phyloP scores from a whole-genome alignment of 1,140 invertebrate genomes.

The Euborellia annulipes region DNA sequence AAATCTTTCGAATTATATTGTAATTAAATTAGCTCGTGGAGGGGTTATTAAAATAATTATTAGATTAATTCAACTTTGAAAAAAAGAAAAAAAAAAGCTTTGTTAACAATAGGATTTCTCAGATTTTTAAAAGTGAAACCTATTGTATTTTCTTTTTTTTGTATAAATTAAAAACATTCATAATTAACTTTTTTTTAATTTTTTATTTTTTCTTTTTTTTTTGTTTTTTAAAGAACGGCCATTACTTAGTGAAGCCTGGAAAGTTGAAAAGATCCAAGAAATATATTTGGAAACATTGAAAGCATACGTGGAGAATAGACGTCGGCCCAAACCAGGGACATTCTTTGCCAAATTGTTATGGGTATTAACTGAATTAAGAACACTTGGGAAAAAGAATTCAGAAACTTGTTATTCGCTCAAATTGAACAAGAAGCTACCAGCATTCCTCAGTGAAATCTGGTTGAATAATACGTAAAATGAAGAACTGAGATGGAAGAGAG shows the following conservation, averaged over 20 bases:
- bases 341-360: constrained; percentile 83
- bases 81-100: too few species aligned
- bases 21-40: too few species aligned
- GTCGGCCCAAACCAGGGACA: constrained; percentile 52
- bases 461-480: too few species aligned
- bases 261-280: constrained; percentile 92
- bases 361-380: constrained; percentile 83
- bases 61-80: too few species aligned
- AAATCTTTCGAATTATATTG: too few species aligned
- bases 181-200: constrained; percentile 5
- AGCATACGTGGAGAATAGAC: constrained; percentile 77
- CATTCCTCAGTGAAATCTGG: constrained; percentile 92
- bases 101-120: too few species aligned
- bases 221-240: constrained; percentile 62
- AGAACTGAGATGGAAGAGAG: too few species aligned
- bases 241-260: constrained; percentile 66
- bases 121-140: too few species aligned
- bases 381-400: constrained; percentile 89
- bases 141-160: too few species aligned
- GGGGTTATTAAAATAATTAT: too few species aligned
- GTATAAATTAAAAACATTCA: too few species aligned
- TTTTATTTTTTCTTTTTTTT: too few species aligned
- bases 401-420: constrained; percentile 92
- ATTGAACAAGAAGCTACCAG: constrained; percentile 84
- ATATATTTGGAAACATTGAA: constrained; percentile 86